Evolutionary conservation across 2,797 vertebrate species (phyloP).

Genomic region (Crenuchus spilurus): DNA sequence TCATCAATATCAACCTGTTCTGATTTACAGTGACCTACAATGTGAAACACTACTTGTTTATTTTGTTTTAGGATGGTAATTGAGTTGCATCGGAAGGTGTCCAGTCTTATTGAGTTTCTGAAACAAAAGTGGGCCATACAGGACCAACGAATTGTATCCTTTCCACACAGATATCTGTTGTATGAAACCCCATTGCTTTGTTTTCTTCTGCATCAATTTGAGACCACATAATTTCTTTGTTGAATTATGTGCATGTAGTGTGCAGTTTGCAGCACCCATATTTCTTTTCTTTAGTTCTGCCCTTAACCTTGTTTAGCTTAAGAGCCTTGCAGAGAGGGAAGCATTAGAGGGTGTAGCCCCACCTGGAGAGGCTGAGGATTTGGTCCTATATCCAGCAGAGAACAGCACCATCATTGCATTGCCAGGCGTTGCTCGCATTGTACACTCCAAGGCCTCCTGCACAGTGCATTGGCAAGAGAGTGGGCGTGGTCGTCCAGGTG

Average conservation of each 20-base stretch:
- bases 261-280: not conserved
- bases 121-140: conserved; percentile 97
- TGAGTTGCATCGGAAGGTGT: conserved; percentile 96
- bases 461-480: conserved; percentile 98
- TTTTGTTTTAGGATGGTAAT: conserved; percentile 89
- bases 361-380: conserved; percentile 73
- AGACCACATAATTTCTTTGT: not conserved
- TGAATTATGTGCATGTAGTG: not conserved
- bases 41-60: not conserved
- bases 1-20: no score
- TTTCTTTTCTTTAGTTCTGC: not conserved
- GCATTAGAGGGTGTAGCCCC: conserved; percentile 75
- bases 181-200: not conserved
- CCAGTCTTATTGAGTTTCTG: conserved; percentile 96
- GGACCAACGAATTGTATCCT: conserved; percentile 96
- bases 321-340: conserved; percentile 90
- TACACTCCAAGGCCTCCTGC: conserved; percentile 97
- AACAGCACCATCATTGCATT: conserved; percentile 86
- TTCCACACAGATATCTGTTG: conserved; percentile 38
- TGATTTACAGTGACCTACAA: not conserved
- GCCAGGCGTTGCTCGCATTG: conserved; percentile 93
- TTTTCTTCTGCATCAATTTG: not conserved
- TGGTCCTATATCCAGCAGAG: conserved; percentile 92
- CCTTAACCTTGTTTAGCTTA: conserved; percentile 83
- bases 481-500: conserved; percentile 86